Percentiles rank a stretch among this genome's conserved stretches.
These are phyloP conservation scores for Agelas oroides DNA, from an alignment of 37 sponge, comb jelly and placozoan species.

Conservation along the genomic window DNA sequence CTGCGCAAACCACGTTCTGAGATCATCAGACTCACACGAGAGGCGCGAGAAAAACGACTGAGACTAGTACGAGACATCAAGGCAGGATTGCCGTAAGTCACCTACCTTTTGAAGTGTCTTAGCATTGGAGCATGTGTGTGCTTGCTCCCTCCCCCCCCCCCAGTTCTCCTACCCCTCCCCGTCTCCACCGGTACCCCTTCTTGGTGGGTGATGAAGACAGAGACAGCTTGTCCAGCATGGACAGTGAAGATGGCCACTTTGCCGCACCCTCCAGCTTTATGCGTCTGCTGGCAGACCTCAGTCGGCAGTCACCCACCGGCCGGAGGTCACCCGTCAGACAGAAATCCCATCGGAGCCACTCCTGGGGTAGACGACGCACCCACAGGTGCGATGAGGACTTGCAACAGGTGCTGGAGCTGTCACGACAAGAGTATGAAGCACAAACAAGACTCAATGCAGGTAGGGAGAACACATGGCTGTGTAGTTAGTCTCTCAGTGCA, in stretches of 20 bases:
- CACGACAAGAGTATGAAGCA: slow-evolving; percentile 42
- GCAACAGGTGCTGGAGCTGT: slow-evolving; percentile 11
- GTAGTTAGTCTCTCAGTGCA: too few relatives aligned
- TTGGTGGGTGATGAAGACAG: neutral
- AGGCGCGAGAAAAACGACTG: slow-evolving; percentile 39
- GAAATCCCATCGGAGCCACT: too few relatives aligned
- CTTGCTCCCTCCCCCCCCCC: neutral
- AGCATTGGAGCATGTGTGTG: neutral
- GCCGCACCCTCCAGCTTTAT: neutral
- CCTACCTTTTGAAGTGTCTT: too few relatives aligned
- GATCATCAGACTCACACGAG: slow-evolving; percentile 66
- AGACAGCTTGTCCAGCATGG: too few relatives aligned
- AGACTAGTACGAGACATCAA: slow-evolving; percentile 2
- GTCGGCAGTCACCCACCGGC: neutral
- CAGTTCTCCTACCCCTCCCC: neutral
- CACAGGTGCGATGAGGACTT: neutral
- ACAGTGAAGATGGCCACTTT: too few relatives aligned
- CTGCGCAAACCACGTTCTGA: slow-evolving; percentile 70
- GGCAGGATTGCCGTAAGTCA: slow-evolving; percentile 6
- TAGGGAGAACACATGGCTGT: neutral
- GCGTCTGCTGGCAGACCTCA: neutral
- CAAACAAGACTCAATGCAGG: slow-evolving; percentile 32
- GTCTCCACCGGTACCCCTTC: neutral
- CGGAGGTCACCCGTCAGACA: neutral
- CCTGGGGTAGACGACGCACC: too few relatives aligned